These are phyloP conservation scores for Torymus tubicola DNA, from an alignment of 2,888 invertebrate species.

Conservation along the genomic window DNA sequence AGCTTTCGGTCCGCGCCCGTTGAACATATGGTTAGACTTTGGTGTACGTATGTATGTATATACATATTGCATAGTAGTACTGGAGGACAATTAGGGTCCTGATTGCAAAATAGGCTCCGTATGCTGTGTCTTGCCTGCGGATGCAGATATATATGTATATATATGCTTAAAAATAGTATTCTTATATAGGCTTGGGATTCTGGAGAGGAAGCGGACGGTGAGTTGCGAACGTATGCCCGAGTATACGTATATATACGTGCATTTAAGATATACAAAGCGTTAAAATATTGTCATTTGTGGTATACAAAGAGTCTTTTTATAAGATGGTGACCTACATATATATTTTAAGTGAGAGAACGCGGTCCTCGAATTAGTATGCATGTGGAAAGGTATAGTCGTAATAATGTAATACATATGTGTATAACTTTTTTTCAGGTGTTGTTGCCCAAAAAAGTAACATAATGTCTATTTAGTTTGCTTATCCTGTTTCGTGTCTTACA, in stretches of 20 bases:
- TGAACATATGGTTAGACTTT: conserved; percentile 32
- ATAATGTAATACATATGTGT: too few relatives aligned
- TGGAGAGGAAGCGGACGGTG: conserved; percentile 6
- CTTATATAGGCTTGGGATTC: conserved; percentile 13
- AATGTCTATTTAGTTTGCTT: too few relatives aligned
- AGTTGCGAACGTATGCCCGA: not conserved
- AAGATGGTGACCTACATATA: too few relatives aligned
- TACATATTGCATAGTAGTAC: not conserved
- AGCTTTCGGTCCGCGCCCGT: not conserved
- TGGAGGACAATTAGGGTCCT: conserved; percentile 42
- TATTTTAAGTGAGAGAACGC: too few relatives aligned
- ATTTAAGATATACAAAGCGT: not conserved
- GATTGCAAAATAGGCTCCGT: conserved; percentile 44
- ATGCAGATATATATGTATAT: not conserved
- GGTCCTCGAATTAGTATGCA: too few relatives aligned
- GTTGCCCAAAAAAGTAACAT: too few relatives aligned
- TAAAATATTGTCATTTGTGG: conserved; percentile 16
- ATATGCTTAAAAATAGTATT: not conserved
- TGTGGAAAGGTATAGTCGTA: too few relatives aligned
- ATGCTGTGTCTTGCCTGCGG: not conserved
- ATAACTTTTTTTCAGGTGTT: too few relatives aligned
- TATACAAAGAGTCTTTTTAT: not conserved
- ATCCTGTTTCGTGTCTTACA: too few relatives aligned
- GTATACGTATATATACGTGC: not conserved
- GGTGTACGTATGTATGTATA: not conserved